Percentiles rank a stretch among this genome's conserved stretches.
Conservation (phyloP, 2,113 vertebrate species). For the Aramus guarauna region DNA sequence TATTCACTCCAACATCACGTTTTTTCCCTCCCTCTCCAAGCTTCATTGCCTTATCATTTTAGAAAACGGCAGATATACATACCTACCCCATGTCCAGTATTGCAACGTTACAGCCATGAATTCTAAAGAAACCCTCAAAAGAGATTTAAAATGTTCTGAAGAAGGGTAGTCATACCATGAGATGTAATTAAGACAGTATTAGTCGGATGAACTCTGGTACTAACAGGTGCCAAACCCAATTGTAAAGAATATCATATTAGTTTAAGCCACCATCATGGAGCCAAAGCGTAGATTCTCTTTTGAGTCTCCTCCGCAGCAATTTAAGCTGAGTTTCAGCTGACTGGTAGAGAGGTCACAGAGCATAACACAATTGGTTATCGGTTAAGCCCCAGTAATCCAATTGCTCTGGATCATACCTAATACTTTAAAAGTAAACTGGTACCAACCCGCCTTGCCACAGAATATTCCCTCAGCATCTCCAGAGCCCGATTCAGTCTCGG, state of each 20-base stretch:
- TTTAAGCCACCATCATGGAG: not conserved
- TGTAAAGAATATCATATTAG: not conserved
- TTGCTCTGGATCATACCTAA: not conserved
- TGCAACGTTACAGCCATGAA: not conserved
- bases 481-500: rapidly evolving
- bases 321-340: not conserved
- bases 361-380: not conserved
- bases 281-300: not conserved
- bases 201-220: not conserved
- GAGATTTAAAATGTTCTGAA: not conserved
- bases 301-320: not conserved
- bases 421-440: not conserved
- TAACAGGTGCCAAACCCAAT: not conserved
- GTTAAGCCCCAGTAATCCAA: not conserved
- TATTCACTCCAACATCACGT: not conserved
- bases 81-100: not conserved
- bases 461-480: not conserved
- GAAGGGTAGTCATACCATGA: not conserved
- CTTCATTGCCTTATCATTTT: not conserved
- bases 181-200: not conserved
- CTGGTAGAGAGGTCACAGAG: not conserved
- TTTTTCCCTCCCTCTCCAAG: not conserved
- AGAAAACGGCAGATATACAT: not conserved
- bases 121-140: not conserved
- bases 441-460: not conserved